Evolutionary conservation across 2,113 vertebrate species (phyloP).

Genomic region (Drymodes brunneopygia): DNA sequence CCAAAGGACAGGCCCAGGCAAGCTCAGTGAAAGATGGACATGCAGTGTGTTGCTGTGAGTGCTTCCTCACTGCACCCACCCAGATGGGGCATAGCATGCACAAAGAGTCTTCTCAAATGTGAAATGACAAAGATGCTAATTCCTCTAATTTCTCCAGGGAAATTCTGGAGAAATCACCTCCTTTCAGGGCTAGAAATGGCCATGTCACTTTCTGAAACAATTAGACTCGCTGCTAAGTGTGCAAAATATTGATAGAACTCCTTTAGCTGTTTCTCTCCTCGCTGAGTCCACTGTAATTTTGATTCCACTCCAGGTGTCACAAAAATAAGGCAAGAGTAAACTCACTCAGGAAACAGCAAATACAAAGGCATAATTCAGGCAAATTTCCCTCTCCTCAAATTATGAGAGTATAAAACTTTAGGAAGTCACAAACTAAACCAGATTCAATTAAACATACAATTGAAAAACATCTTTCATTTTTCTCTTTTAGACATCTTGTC

Average conservation of each 20-base stretch:
- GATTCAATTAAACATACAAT: rapidly evolving
- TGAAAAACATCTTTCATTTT: not conserved
- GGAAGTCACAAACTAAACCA: not conserved
- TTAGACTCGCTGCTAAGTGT: not conserved
- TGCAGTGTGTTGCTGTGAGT: not conserved
- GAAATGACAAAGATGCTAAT: not conserved
- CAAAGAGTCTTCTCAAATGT: not conserved
- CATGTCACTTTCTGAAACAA: not conserved
- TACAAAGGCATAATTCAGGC: not conserved
- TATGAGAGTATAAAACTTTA: not conserved
- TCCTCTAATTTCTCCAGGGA: not conserved
- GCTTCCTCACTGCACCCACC: not conserved
- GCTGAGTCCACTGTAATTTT: not conserved
- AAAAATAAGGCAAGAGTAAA: not conserved
- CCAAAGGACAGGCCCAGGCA: not conserved
- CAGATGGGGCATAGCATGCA: too few species aligned
- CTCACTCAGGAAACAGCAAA: not conserved
- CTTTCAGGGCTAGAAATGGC: not conserved
- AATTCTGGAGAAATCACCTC: not conserved
- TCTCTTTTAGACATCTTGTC: not conserved
- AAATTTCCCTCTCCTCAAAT: not conserved
- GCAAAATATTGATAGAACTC: not conserved
- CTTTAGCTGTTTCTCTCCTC: not conserved
- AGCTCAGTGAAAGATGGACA: not conserved
- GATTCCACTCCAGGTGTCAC: not conserved